Conservation (phyloP, 1,140 invertebrate species). For the Lysiphlebus fabarum region DNA sequence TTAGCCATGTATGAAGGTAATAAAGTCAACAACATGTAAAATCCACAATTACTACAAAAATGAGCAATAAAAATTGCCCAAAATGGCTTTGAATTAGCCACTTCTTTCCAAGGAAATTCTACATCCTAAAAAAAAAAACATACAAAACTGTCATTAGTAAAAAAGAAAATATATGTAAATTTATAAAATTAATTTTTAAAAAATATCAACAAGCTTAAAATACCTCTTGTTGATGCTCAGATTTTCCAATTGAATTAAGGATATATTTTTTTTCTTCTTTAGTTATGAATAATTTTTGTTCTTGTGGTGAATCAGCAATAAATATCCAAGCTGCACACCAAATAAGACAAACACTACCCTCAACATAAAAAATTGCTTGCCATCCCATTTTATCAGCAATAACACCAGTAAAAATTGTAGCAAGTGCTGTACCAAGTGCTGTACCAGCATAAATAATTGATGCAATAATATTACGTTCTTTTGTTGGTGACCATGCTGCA, state of each 20-base stretch:
- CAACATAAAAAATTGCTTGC: slow-evolving; percentile 76
- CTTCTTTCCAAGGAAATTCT: slow-evolving; percentile 63
- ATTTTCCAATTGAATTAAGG: slow-evolving; percentile 57
- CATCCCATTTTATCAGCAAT: slow-evolving; percentile 66
- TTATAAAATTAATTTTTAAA: no score
- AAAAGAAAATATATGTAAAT: no score
- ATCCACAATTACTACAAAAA: slow-evolving; percentile 87
- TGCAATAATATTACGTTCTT: slow-evolving; percentile 67
- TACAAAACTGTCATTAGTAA: no score
- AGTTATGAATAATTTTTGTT: slow-evolving; percentile 70
- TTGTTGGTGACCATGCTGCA: slow-evolving; percentile 70
- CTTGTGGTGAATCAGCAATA: slow-evolving; percentile 68
- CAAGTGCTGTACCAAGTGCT: slow-evolving; percentile 74
- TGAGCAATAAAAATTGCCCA: slow-evolving; percentile 70
- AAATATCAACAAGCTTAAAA: slow-evolving; percentile 35
- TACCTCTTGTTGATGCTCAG: slow-evolving; percentile 33
- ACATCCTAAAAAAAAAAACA: no score
- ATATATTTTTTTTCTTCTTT: slow-evolving; percentile 66
- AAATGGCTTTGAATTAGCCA: slow-evolving; percentile 72
- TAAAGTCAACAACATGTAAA: slow-evolving; percentile 91
- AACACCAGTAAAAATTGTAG: slow-evolving; percentile 68
- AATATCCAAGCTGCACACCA: slow-evolving; percentile 72
- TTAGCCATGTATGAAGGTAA: slow-evolving; percentile 90
- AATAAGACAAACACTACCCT: slow-evolving; percentile 66
- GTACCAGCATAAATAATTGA: slow-evolving; percentile 68